phyloP scores from a whole-genome alignment of 2,797 vertebrate genomes.

The Hybognathus amarus region DNA sequence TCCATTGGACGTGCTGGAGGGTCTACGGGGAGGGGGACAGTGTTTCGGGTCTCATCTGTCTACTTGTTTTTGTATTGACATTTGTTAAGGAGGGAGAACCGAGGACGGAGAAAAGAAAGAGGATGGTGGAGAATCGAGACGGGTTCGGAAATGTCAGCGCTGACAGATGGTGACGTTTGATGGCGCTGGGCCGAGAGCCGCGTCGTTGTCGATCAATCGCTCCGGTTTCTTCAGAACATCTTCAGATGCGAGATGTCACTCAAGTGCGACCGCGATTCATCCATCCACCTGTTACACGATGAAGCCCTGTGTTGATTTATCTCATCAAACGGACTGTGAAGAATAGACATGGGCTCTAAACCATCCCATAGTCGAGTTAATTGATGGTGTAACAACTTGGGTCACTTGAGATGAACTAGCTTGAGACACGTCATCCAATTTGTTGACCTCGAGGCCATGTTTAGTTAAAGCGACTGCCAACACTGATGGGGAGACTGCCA shows the following conservation, averaged over 20 bases:
- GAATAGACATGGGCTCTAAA: conserved; percentile 32
- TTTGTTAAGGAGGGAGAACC: conserved; percentile 58
- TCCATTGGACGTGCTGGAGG: conserved; percentile 63
- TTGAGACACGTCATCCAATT: conserved; percentile 73
- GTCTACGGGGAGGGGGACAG: conserved; percentile 24
- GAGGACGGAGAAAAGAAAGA: conserved; percentile 41
- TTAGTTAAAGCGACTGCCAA: conserved; percentile 53
- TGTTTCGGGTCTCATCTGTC: conserved; percentile 63
- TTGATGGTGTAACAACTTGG: conserved; percentile 46
- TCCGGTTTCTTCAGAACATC: conserved; percentile 68
- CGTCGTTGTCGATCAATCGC: conserved; percentile 83
- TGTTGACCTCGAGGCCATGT: conserved; percentile 67
- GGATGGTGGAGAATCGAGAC: conserved; percentile 45
- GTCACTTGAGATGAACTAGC: conserved; percentile 53
- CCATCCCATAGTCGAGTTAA: conserved; percentile 33
- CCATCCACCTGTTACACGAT: not conserved
- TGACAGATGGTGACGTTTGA: conserved; percentile 65
- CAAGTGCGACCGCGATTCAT: not conserved
- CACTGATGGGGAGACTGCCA: not conserved
- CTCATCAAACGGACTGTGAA: conserved; percentile 44
- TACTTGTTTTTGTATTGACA: conserved; percentile 63
- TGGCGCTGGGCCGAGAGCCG: conserved; percentile 68
- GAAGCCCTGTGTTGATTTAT: conserved; percentile 38
- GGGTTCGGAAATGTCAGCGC: conserved; percentile 53
- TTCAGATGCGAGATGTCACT: conserved; percentile 41